Evolutionary conservation across 2,113 vertebrate species (phyloP).

Genomic region (Peromyscus leucopus): DNA sequence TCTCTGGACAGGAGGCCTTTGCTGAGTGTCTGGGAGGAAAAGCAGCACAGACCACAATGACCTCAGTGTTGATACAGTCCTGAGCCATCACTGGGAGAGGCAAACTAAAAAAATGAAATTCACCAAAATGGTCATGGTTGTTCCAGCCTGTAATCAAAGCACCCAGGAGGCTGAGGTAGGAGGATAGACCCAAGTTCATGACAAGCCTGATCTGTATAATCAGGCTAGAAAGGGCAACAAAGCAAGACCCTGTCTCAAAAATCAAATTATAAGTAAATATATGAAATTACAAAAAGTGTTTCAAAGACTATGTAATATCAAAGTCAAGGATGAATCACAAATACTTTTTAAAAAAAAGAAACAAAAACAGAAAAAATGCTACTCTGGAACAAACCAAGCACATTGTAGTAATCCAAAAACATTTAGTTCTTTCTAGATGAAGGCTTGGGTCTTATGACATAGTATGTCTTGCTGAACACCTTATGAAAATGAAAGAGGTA

Average conservation of each 20-base stretch:
- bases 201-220: not conserved
- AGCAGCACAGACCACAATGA: conserved; percentile 36
- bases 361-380: conserved; percentile 65
- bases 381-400: conserved; percentile 84
- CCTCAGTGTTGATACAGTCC: conserved; percentile 87
- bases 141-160: not conserved
- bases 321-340: conserved; percentile 83
- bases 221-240: not conserved
- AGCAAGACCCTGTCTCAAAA: not conserved
- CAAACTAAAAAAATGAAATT: conserved; percentile 84
- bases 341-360: conserved; percentile 77
- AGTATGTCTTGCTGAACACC: conserved; percentile 89
- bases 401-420: conserved; percentile 86
- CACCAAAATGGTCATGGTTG: conserved; percentile 67
- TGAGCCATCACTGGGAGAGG: conserved; percentile 88
- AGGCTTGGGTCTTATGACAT: conserved; percentile 89
- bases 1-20: conserved; percentile 88
- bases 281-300: conserved; percentile 68
- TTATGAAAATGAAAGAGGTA: conserved; percentile 89
- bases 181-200: not conserved
- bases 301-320: conserved; percentile 90
- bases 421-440: conserved; percentile 92
- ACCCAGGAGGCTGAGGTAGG: not conserved
- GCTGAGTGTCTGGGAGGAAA: conserved; percentile 84
- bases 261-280: not conserved